Percentiles rank a stretch among this genome's conserved stretches.
phyloP scores from a whole-genome alignment of 1,140 invertebrate genomes.

The Drosophila truncata region DNA sequence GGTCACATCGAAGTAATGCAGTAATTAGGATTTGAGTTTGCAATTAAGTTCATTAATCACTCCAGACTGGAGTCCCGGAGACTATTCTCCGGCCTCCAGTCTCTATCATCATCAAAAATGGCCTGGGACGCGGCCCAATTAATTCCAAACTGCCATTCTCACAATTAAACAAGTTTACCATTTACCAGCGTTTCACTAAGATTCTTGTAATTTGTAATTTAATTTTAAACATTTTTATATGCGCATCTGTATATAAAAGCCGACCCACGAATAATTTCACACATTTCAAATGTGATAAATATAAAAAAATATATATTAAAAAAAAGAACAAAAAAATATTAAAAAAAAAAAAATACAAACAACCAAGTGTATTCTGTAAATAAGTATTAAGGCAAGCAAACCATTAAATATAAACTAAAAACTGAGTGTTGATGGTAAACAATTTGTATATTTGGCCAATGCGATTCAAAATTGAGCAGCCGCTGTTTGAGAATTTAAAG shows the following conservation, averaged over 20 bases:
- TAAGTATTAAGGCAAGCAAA: slow-evolving; percentile 37
- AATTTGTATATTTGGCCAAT: slow-evolving; percentile 73
- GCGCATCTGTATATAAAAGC: slow-evolving; percentile 61
- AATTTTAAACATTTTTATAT: slow-evolving; percentile 52
- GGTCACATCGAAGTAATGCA: slow-evolving; percentile 65
- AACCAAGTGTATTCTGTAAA: slow-evolving; percentile 57
- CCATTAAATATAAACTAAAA: slow-evolving; percentile 11
- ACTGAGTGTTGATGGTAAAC: slow-evolving; percentile 26
- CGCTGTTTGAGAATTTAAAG: slow-evolving; percentile 63
- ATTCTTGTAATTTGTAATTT: slow-evolving; percentile 58
- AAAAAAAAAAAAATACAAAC: background rate
- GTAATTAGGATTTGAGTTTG: slow-evolving; percentile 81
- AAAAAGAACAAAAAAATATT: no score
- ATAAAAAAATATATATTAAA: background rate
- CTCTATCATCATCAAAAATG: slow-evolving; percentile 15
- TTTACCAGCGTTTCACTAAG: slow-evolving; percentile 66
- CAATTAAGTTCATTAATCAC: slow-evolving; percentile 78
- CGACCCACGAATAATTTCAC: slow-evolving; percentile 35
- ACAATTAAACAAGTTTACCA: slow-evolving; percentile 50
- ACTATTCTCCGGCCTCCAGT: background rate
- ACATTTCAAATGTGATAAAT: slow-evolving; percentile 79
- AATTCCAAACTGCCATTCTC: slow-evolving; percentile 66
- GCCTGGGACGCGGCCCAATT: slow-evolving; percentile 17
- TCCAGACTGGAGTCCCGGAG: slow-evolving; percentile 2
- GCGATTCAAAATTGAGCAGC: slow-evolving; percentile 73